Evolutionary conservation across 1,140 invertebrate species (phyloP), one percentile per base, ranked within the genome.

Genomic region (Gryon sp.): DNA sequence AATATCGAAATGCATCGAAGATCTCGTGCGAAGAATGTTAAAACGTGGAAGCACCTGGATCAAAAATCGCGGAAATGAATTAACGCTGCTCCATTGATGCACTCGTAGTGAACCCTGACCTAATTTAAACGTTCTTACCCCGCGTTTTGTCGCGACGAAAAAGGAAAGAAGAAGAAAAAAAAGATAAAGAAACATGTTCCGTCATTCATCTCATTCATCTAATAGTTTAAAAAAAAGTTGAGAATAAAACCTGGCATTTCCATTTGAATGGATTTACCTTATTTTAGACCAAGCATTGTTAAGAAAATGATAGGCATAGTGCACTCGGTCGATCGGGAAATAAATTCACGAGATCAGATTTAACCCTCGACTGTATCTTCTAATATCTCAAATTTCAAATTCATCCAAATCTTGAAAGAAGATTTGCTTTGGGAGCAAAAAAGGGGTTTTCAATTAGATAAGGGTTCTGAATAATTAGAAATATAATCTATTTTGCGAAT

Each of bases 81-180:
- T 41, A 15, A 22, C 38, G 40, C 52, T 48, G 7, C 2, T 46
- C 14, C 22, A 48, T 34, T 59, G 53, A 59, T 59, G 28, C 28
- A 24, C 9, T 2, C n/a, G 14, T 26, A 59, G 8, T 70, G 66
- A 70, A 70, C 66, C 66, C 66, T 70, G 66, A 70, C 66, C 66
- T 53, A 70, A 60, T 70, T 52, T 45, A 70, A 70, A 70, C 20
- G 32, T 60, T 60, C 53, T 53, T 60, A 70, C 66, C 55, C 66
- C 36, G 15, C 66, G 66, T 72, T 72, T 72, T 72, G 48, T 62
- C 14, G 20, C 12, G 34, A 15, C 41, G 63, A 15, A 60, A 53
- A 60, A 70, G n/a, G n/a, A 70, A 60, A 41, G 53, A 36, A 15
- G 36, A 60, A 53, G 55, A 70, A 70, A 60, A 70, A 46, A 53